Base-by-base conservation (phyloP, 2,888 invertebrate genomes). In the Microplitis deprimator region DNA sequence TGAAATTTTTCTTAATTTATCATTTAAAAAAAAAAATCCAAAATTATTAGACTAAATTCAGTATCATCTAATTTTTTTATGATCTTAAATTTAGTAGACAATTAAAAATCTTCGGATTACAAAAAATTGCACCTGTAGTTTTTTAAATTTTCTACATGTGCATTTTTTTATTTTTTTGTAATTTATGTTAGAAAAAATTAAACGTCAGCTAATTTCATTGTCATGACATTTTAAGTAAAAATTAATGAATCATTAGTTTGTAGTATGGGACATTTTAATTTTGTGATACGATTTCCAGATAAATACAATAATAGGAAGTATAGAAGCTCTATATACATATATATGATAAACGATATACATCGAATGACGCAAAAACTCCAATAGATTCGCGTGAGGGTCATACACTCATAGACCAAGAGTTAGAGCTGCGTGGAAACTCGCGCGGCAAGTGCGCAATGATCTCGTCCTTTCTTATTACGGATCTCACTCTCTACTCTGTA, bases 361-460 rank as follows among this genome's bases (percentile, higher is more conserved):
- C 38, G 38, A 38, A 65, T 70, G 70, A 68, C 62, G 39, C 70
- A 50, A 29, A 41, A 74, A 40, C 65, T 17, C 68, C 65, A 7
- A 65, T 40, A 68, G 67, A 13, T 65, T 41, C 50, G 67, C 41
- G 38, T 38, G 38, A 13, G 40, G 64, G 64, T 40, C 10, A n/a
- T 40, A 17, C 8, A 20, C 38, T 65, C 38, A 62, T 65, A 29
- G 20, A 29, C 6, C 38, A 13, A 29, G 65, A 65, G 17, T 17
- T 38, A 39, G 29, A 50, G 40, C 73, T 60, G 65, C 73, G 65
- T 60, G 60, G 64, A 71, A 65, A 64, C 40, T 76, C 41, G 64
- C 61, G 40, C 40, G 65, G 64, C 76, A 40, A 70, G 70, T 70
- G 59, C 39, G 67, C 40, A 17, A 40, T 41, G n/a, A n/a, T 40